Percentiles rank a stretch among this genome's conserved stretches.
Conservation (phyloP, 2,888 invertebrate species). For the Drosophila sordidula region DNA sequence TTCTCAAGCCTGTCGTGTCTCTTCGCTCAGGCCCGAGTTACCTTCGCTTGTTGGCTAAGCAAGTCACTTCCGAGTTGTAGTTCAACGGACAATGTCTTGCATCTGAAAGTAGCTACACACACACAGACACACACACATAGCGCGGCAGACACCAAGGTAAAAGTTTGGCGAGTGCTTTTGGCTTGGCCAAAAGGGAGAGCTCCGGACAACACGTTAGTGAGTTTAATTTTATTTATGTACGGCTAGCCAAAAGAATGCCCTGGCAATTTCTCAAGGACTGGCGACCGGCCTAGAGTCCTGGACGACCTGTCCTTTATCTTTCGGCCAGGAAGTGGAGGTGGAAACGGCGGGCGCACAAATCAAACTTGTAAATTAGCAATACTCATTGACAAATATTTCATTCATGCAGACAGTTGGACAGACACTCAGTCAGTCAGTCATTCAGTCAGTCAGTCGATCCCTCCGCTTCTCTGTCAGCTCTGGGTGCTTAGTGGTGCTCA, state of each 20-base stretch:
- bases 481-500: constrained; percentile 27
- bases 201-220: constrained; percentile 41
- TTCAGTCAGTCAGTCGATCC: constrained; percentile 3
- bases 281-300: neutral
- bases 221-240: constrained; percentile 71
- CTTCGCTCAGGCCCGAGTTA: constrained; percentile 3
- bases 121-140: constrained; percentile 2
- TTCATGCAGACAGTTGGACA: constrained; percentile 43
- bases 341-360: constrained; percentile 61
- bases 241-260: constrained; percentile 74
- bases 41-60: constrained; percentile 4
- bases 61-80: constrained; percentile 1
- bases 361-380: constrained; percentile 82
- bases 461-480: constrained; percentile 10
- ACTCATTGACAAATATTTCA: constrained; percentile 82
- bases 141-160: constrained; percentile 1
- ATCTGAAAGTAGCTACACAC: constrained; percentile 27
- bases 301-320: neutral
- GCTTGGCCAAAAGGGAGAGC: constrained; percentile 4
- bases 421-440: constrained; percentile 9
- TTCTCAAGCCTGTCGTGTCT: constrained; percentile 5
- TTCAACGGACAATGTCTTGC: constrained; percentile 26
- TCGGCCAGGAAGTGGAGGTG: constrained; percentile 40
- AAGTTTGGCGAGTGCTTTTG: constrained; percentile 9
- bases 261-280: constrained; percentile 64